A percentile compares a stretch with the other conserved stretches of the same genome.
These are phyloP conservation scores for Drosophila mettleri DNA, from an alignment of 2,888 invertebrate species.

Conservation along the genomic window DNA sequence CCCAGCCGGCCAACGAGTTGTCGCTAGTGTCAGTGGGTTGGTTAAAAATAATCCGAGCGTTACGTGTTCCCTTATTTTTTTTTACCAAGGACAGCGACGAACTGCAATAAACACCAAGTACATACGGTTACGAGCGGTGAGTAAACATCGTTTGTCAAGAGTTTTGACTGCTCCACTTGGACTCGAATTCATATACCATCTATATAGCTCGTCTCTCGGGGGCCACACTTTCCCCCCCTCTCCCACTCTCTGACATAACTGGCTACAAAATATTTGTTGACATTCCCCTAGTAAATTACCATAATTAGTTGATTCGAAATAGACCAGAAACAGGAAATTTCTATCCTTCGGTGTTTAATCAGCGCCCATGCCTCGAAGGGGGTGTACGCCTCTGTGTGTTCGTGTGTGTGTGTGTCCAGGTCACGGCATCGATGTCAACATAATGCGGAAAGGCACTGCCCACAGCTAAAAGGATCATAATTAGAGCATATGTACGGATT, in stretches of 20 bases:
- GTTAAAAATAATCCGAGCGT: slow-evolving; percentile 74
- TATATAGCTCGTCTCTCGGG: slow-evolving; percentile 8
- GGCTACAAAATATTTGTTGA: slow-evolving; percentile 82
- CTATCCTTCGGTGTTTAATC: slow-evolving; percentile 62
- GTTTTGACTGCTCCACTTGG: slow-evolving; percentile 65
- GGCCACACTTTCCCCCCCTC: background rate
- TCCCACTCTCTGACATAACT: slow-evolving; percentile 37
- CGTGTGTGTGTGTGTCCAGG: slow-evolving; percentile 36
- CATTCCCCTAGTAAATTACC: slow-evolving; percentile 82
- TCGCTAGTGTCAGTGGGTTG: slow-evolving; percentile 40
- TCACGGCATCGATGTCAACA: slow-evolving; percentile 65
- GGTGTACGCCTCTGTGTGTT: slow-evolving; percentile 1
- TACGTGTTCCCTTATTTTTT: slow-evolving; percentile 47
- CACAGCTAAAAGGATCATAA: slow-evolving; percentile 76
- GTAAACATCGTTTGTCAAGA: slow-evolving; percentile 80
- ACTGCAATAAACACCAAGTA: slow-evolving; percentile 43
- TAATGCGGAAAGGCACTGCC: slow-evolving; percentile 64
- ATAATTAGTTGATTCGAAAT: slow-evolving; percentile 81
- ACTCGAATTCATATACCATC: background rate
- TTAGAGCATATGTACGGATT: slow-evolving; percentile 83
- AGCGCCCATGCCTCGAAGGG: slow-evolving; percentile 15
- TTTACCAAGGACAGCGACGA: slow-evolving; percentile 51
- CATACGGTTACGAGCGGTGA: slow-evolving; percentile 50
- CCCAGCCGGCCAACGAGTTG: slow-evolving; percentile 36
- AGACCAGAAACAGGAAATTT: slow-evolving; percentile 61